These are phyloP conservation scores for Ceyx melanurus DNA, from an alignment of 2,113 vertebrate genomes.

Conservation along the genomic window DNA sequence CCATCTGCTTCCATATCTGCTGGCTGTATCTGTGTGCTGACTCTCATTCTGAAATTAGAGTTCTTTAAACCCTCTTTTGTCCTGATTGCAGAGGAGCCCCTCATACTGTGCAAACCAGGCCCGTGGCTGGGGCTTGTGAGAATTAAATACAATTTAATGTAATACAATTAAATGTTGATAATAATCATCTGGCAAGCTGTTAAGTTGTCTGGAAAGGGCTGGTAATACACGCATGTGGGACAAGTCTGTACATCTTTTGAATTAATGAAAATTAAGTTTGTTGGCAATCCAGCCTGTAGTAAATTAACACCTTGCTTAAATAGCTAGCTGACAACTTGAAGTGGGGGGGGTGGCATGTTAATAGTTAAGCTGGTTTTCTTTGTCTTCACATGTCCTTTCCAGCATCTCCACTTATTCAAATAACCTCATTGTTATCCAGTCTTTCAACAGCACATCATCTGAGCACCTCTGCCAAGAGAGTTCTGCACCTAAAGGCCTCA, in stretches of 20 bases:
- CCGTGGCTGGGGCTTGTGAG: neutral
- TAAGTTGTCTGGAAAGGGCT: constrained; percentile 39
- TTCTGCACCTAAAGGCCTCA: constrained; percentile 77
- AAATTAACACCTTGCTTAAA: constrained; percentile 48
- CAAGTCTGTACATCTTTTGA: constrained; percentile 31
- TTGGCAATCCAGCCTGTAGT: neutral
- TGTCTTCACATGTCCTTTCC: constrained; percentile 63
- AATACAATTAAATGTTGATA: constrained; percentile 24
- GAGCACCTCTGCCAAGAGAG: constrained; percentile 71
- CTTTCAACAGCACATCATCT: constrained; percentile 61
- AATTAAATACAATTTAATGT: neutral
- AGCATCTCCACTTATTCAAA: constrained; percentile 57
- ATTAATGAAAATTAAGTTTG: constrained; percentile 2
- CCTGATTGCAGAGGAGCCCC: neutral
- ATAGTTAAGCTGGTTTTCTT: constrained; percentile 51
- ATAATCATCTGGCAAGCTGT: constrained; percentile 41
- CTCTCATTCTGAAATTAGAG: accelerated
- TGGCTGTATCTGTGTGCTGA: neutral
- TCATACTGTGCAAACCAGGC: neutral
- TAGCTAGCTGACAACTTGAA: constrained; percentile 54
- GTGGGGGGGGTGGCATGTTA: constrained; percentile 21
- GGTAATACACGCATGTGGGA: neutral
- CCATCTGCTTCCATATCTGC: neutral
- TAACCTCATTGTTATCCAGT: constrained; percentile 60
- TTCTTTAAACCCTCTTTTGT: neutral